These are phyloP conservation scores for Hedya salicella DNA, from an alignment of 2,888 invertebrate genomes.

Conservation along the genomic window DNA sequence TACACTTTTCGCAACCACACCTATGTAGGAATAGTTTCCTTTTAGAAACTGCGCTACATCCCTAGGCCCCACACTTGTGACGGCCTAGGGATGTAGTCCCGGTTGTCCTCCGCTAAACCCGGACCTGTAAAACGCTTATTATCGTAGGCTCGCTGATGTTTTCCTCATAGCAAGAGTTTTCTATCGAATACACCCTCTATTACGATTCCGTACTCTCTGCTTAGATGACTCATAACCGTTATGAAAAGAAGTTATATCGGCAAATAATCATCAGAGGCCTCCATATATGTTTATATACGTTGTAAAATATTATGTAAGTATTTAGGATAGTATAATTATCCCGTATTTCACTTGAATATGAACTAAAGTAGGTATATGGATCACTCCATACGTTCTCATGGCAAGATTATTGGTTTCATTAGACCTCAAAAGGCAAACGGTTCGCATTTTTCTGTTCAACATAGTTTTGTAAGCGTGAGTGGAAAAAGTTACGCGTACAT, in stretches of 20 bases:
- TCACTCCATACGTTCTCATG: constrained; percentile 28
- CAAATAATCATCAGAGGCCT: constrained; percentile 1
- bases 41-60: too few relatives aligned
- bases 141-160: too few relatives aligned
- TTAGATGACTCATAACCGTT: constrained; percentile 1
- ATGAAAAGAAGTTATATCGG: neutral
- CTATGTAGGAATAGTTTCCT: too few relatives aligned
- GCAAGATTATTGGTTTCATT: constrained; percentile 33
- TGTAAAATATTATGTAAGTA: constrained; percentile 15
- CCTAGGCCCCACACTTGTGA: too few relatives aligned
- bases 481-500: constrained; percentile 5
- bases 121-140: too few relatives aligned
- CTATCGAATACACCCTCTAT: too few relatives aligned
- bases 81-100: too few relatives aligned
- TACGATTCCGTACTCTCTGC: neutral
- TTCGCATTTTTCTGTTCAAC: constrained; percentile 29
- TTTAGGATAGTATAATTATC: constrained; percentile 30
- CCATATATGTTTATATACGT: neutral
- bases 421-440: constrained; percentile 33
- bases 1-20: too few relatives aligned
- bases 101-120: too few relatives aligned
- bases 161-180: too few relatives aligned
- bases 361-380: constrained; percentile 4
- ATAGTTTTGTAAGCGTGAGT: neutral
- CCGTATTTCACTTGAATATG: constrained; percentile 12